phyloP scores from a whole-genome alignment of 2,888 invertebrate species.

The Quadroppia sp. region DNA sequence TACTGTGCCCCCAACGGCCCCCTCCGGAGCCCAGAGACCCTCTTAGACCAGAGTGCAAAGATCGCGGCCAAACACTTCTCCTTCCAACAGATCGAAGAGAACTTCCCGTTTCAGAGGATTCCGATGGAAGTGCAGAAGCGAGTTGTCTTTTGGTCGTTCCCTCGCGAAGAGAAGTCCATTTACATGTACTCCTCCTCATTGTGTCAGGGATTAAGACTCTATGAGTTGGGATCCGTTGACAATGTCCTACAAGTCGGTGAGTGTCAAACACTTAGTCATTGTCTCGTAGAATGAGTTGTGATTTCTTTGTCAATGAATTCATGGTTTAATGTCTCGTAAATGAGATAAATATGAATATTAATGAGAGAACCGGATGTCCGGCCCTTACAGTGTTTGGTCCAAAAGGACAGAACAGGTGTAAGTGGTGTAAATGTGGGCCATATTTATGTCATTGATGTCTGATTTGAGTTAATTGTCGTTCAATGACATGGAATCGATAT shows the following conservation, averaged over 20 bases:
- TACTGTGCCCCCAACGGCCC: neutral
- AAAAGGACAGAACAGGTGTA: too few relatives aligned
- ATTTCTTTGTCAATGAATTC: too few relatives aligned
- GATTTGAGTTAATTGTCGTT: too few relatives aligned
- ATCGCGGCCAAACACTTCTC: conserved; percentile 77
- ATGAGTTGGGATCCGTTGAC: conserved; percentile 76
- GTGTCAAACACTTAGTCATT: too few relatives aligned
- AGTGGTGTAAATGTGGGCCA: too few relatives aligned
- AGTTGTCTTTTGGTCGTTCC: conserved; percentile 84
- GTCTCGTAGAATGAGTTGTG: neutral
- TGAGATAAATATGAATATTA: too few relatives aligned
- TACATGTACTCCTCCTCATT: conserved; percentile 90
- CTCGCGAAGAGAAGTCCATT: conserved; percentile 78
- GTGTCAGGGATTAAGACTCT: conserved; percentile 76
- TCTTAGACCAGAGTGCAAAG: conserved; percentile 76
- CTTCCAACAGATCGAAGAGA: too few relatives aligned
- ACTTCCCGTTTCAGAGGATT: conserved; percentile 79
- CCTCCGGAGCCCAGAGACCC: conserved; percentile 57
- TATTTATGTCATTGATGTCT: too few relatives aligned
- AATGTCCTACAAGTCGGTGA: conserved; percentile 80
- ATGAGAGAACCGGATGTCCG: too few relatives aligned
- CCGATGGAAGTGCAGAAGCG: conserved; percentile 82
- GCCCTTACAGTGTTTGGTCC: too few relatives aligned
- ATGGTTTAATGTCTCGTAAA: too few relatives aligned
- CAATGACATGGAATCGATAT: too few relatives aligned